A percentile compares a stretch with the other conserved stretches of the same genome.
These are phyloP conservation scores for Gnathonemus longibarbis DNA, from an alignment of 2,113 vertebrate genomes.

Conservation along the genomic window DNA sequence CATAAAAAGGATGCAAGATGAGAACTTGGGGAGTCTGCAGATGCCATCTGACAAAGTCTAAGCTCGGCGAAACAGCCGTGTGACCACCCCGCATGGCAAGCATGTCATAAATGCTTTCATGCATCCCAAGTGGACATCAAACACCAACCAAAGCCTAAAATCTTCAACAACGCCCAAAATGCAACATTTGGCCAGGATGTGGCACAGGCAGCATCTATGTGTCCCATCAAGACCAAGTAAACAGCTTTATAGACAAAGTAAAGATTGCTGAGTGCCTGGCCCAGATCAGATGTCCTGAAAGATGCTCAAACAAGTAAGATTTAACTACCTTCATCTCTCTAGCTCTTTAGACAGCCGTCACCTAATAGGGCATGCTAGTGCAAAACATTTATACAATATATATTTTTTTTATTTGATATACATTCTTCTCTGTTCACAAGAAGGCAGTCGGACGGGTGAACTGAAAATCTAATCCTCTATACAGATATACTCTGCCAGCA, in stretches of 20 bases:
- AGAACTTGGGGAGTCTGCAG: no score
- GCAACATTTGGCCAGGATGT: neutral
- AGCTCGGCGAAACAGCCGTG: neutral
- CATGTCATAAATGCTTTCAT: neutral
- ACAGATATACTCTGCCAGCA: neutral
- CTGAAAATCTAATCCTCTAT: neutral
- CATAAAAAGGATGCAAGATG: neutral
- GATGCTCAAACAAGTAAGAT: conserved; percentile 1
- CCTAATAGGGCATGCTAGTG: neutral
- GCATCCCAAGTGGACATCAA: neutral
- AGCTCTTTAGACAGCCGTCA: neutral
- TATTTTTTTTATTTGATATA: neutral
- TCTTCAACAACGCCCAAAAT: neutral
- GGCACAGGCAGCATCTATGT: neutral
- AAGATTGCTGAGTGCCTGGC: neutral
- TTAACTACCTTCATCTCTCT: neutral
- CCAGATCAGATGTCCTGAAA: neutral
- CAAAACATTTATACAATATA: neutral
- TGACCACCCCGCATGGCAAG: no score
- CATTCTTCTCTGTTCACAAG: neutral
- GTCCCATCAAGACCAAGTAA: neutral
- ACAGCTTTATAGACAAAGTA: neutral
- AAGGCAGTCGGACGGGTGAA: neutral
- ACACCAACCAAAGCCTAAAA: neutral
- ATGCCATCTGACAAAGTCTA: neutral